A percentile compares a stretch with the other conserved stretches of the same genome.
Conservation (phyloP, 2,113 vertebrate species). For the Lates calcarifer region DNA sequence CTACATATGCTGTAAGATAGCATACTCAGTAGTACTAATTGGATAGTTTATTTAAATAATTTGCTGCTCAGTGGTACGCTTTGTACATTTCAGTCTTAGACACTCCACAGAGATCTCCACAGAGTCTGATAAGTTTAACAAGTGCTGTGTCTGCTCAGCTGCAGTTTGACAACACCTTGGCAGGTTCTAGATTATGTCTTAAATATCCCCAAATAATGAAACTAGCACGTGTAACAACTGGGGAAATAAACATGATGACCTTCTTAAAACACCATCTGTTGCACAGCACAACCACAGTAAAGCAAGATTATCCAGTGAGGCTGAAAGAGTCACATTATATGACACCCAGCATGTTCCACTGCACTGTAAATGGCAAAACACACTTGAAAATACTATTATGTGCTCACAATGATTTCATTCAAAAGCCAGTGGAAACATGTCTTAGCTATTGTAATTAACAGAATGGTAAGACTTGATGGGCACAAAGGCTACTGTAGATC, state of each 20-base stretch:
- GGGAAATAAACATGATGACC: slow-evolving; percentile 62
- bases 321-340: slow-evolving; percentile 51
- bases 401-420: slow-evolving; percentile 27
- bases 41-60: slow-evolving; percentile 28
- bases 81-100: slow-evolving; percentile 26
- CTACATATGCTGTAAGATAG: neutral
- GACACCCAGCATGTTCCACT: slow-evolving; percentile 30
- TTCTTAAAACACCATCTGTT: slow-evolving; percentile 76
- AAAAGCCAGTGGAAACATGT: slow-evolving; percentile 23
- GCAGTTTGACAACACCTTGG: slow-evolving; percentile 31
- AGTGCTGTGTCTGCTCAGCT: slow-evolving; percentile 3
- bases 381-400: slow-evolving; percentile 19
- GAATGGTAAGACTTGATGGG: slow-evolving; percentile 22
- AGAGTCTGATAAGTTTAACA: slow-evolving; percentile 21
- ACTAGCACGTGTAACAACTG: slow-evolving; percentile 28
- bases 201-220: slow-evolving; percentile 56
- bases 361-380: slow-evolving; percentile 29
- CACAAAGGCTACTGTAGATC: slow-evolving; percentile 28
- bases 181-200: slow-evolving; percentile 48
- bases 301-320: slow-evolving; percentile 56
- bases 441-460: slow-evolving; percentile 46
- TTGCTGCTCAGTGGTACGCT: neutral
- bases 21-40: slow-evolving; percentile 29
- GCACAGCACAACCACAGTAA: slow-evolving; percentile 56
- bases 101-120: slow-evolving; percentile 21